phyloP scores from a whole-genome alignment of 2,888 invertebrate genomes.

The Cryptosula pallasiana region DNA sequence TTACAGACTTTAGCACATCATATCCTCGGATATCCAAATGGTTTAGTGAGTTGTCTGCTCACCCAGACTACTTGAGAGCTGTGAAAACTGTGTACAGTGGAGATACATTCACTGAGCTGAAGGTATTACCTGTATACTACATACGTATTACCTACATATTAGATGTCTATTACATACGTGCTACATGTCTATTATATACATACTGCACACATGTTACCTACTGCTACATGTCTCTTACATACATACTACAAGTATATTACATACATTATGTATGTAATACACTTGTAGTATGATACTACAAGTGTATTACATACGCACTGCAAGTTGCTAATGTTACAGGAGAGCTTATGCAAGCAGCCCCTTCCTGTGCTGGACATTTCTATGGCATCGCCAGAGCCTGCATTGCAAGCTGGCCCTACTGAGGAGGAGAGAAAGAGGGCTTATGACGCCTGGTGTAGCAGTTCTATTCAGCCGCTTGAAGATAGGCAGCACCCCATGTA shows the following conservation, averaged over 20 bases:
- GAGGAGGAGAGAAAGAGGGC: not conserved
- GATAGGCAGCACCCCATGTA: not conserved
- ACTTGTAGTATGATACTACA: too few relatives aligned
- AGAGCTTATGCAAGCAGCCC: not conserved
- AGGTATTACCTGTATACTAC: not conserved
- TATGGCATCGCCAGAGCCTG: not conserved
- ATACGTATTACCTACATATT: not conserved
- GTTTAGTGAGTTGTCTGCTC: conserved; percentile 4
- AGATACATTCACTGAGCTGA: not conserved
- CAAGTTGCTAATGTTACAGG: not conserved
- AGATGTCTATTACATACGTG: not conserved
- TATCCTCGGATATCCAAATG: not conserved
- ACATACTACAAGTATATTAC: not conserved
- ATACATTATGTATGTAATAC: too few relatives aligned
- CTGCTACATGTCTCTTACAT: not conserved
- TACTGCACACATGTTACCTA: not conserved
- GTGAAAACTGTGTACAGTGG: not conserved
- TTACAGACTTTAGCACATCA: not conserved
- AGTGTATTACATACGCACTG: too few relatives aligned
- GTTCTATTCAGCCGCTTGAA: not conserved
- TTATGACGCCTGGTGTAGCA: not conserved
- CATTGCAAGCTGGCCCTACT: not conserved
- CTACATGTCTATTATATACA: not conserved
- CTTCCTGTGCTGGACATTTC: not conserved
- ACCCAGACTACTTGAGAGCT: not conserved